These are phyloP conservation scores for Xiphorhynchus erythropygius DNA, from an alignment of 2,797 vertebrate species.

Conservation along the genomic window DNA sequence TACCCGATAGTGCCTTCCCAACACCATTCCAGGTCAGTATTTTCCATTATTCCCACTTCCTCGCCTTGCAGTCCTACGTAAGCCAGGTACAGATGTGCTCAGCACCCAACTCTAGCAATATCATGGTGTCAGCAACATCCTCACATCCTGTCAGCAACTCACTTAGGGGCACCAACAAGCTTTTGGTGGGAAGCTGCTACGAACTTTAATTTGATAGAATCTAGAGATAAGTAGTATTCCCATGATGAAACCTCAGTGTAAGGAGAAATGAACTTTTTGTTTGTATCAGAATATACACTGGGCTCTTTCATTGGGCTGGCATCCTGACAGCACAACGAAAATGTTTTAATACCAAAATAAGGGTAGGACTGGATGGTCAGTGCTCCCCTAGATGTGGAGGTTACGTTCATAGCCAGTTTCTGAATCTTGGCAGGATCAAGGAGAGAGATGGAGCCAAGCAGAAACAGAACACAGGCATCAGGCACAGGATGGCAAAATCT, in stretches of 20 bases:
- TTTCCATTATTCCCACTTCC: neutral
- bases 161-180: neutral
- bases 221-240: neutral
- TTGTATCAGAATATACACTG: neutral
- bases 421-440: neutral
- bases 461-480: neutral
- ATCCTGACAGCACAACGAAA: neutral
- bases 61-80: neutral
- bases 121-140: neutral
- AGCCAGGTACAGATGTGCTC: neutral
- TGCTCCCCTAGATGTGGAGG: neutral
- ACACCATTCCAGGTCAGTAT: neutral
- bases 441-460: neutral
- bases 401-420: neutral
- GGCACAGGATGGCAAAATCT: neutral
- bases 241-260: neutral
- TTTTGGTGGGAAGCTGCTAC: neutral
- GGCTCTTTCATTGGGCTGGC: neutral
- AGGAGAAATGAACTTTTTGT: neutral
- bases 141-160: neutral
- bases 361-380: rapidly evolving
- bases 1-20: neutral
- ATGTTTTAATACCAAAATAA: neutral
- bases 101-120: neutral
- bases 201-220: neutral